These are phyloP conservation scores for Eonycteris spelaea DNA, from an alignment of 2,113 vertebrate species.

Conservation along the genomic window DNA sequence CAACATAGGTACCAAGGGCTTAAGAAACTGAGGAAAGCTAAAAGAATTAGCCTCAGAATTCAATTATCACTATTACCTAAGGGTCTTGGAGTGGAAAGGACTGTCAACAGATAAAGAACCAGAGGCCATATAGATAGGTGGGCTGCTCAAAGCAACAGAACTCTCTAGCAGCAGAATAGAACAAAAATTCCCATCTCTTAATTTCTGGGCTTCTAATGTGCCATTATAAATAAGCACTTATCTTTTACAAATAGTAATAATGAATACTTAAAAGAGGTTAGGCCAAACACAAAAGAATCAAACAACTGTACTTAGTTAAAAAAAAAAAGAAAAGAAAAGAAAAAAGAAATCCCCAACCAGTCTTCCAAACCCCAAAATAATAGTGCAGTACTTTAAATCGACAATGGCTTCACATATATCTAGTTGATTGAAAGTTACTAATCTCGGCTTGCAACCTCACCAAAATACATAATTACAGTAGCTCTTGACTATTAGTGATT, in stretches of 20 bases:
- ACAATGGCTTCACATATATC: background rate
- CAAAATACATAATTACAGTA: background rate
- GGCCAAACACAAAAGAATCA: background rate
- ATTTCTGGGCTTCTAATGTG: background rate
- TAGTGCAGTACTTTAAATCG: background rate
- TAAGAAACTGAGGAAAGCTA: background rate
- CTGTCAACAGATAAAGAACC: background rate
- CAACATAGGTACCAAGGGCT: background rate
- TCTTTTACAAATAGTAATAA: background rate
- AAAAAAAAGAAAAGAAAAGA: background rate
- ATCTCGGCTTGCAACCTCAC: background rate
- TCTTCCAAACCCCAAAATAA: background rate
- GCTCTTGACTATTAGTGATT: background rate
- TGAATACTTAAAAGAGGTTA: conserved; percentile 17
- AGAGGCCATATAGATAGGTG: background rate
- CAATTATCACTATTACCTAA: background rate
- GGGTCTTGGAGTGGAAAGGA: background rate
- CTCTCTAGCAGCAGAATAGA: background rate
- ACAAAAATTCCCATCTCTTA: background rate
- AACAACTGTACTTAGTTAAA: background rate
- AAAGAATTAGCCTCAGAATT: background rate
- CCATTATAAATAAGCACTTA: background rate
- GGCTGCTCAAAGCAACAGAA: background rate
- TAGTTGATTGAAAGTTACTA: background rate
- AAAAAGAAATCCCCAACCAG: background rate